These are phyloP conservation scores for Rhinophrynus dorsalis DNA, from an alignment of 2,797 vertebrate species.

Conservation along the genomic window DNA sequence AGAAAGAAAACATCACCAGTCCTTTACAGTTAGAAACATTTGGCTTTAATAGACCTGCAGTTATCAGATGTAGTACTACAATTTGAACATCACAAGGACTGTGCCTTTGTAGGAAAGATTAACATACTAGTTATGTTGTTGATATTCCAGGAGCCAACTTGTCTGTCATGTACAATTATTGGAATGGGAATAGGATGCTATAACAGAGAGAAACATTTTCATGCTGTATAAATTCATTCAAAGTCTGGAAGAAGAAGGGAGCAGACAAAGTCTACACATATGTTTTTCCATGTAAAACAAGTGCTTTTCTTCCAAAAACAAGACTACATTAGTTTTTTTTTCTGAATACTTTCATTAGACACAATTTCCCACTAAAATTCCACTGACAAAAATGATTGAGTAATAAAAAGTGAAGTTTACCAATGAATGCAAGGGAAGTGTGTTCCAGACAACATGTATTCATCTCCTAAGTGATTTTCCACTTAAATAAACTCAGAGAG, in stretches of 20 bases:
- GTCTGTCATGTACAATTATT: constrained; percentile 44
- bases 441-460: neutral
- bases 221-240: constrained; percentile 7
- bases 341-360: constrained; percentile 3
- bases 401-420: constrained; percentile 15
- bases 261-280: constrained; percentile 26
- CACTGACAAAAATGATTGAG: neutral
- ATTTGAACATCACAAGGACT: constrained; percentile 16
- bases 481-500: constrained; percentile 2
- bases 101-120: constrained; percentile 15
- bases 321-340: too few relatives aligned
- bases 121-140: constrained; percentile 25
- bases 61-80: constrained; percentile 10
- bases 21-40: constrained; percentile 21
- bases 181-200: constrained; percentile 35
- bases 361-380: constrained; percentile 16
- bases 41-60: neutral
- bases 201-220: constrained; percentile 29
- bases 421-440: neutral
- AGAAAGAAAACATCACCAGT: constrained; percentile 1
- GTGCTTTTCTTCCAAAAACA: constrained; percentile 27
- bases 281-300: constrained; percentile 32
- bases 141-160: constrained; percentile 36
- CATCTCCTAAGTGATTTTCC: constrained; percentile 1
- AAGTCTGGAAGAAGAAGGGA: neutral